phyloP scores from a whole-genome alignment of 23 tunicate genomes.

The Aplidium turbinatum region DNA sequence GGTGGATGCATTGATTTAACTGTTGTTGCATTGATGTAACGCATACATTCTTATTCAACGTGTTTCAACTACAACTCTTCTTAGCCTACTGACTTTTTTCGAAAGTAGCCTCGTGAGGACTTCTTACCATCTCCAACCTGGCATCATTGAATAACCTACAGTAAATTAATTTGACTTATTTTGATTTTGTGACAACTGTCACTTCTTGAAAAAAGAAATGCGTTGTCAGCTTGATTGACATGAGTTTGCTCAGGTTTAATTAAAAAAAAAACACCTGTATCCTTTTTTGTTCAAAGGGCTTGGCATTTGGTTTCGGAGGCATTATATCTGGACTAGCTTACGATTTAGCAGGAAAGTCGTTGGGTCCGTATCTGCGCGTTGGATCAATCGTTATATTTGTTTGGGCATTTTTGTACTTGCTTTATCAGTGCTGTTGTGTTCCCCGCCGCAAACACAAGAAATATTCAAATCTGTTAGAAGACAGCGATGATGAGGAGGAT shows the following conservation, averaged over 20 bases:
- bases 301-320: slow-evolving; percentile 73
- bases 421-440: slow-evolving; percentile 62
- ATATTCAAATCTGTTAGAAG: slow-evolving; percentile 69
- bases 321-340: slow-evolving; percentile 64
- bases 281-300: too few species aligned
- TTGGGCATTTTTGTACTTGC: slow-evolving; percentile 54
- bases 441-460: slow-evolving; percentile 18
- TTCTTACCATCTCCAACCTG: too few species aligned
- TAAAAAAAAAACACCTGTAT: too few species aligned
- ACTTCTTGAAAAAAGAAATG: too few species aligned
- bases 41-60: not conserved
- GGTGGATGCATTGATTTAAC: too few species aligned
- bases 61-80: not conserved
- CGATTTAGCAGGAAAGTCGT: slow-evolving; percentile 52
- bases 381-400: slow-evolving; percentile 19
- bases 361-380: slow-evolving; percentile 54
- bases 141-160: too few species aligned
- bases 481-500: slow-evolving; percentile 62
- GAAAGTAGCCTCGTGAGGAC: too few species aligned
- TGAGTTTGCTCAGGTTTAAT: too few species aligned
- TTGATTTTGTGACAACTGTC: too few species aligned
- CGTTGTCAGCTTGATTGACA: too few species aligned
- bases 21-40: not conserved
- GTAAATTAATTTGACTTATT: too few species aligned
- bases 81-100: too few species aligned